Percentiles rank a stretch among this genome's conserved stretches.
Evolutionary conservation across 2,113 vertebrate species (phyloP).

Genomic region (Morone chrysops): DNA sequence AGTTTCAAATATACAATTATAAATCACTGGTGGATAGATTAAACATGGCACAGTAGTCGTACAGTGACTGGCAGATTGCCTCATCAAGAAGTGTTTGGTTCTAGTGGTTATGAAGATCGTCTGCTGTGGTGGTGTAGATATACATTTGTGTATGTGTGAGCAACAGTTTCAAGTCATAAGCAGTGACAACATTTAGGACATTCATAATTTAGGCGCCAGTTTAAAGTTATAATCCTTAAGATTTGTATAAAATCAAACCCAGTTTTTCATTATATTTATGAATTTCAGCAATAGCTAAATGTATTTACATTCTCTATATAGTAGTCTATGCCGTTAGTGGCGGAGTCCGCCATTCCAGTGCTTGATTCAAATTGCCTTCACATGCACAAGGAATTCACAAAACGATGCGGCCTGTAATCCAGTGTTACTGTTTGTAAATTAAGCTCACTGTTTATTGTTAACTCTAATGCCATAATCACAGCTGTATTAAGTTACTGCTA

Average conservation of each 20-base stretch:
- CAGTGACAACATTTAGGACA: constrained; percentile 18
- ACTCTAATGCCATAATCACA: neutral
- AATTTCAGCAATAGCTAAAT: neutral
- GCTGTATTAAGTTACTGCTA: neutral
- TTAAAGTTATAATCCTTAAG: constrained; percentile 35
- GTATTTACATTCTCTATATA: neutral
- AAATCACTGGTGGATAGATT: constrained; percentile 11
- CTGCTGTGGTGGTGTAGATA: constrained; percentile 9
- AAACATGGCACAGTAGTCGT: constrained; percentile 9
- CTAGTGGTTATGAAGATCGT: neutral
- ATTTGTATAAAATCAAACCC: neutral
- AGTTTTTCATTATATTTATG: neutral
- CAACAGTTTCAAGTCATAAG: constrained; percentile 11
- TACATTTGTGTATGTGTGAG: neutral
- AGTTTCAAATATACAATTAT: constrained; percentile 11
- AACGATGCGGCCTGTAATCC: neutral
- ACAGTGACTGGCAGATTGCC: neutral
- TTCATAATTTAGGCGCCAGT: constrained; percentile 9
- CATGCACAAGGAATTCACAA: neutral
- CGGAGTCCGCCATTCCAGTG: neutral
- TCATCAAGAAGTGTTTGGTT: neutral
- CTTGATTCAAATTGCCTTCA: neutral
- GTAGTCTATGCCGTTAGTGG: neutral
- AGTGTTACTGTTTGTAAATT: neutral
- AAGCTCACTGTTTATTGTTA: neutral